Conservation (phyloP, 2,113 vertebrate species). For the Polyodon spathula region DNA sequence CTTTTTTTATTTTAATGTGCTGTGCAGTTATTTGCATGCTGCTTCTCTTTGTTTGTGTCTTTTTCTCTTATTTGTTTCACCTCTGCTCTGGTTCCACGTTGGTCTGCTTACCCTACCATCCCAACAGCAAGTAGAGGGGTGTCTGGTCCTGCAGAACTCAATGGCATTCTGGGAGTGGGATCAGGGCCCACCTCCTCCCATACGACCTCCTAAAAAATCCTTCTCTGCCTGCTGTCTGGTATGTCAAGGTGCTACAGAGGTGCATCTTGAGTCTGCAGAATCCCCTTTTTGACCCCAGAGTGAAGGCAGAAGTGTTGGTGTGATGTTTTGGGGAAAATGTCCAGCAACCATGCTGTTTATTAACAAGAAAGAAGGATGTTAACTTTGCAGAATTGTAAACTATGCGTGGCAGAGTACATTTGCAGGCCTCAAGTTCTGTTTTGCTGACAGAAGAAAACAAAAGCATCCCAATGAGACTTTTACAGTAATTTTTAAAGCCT, state of each 20-base stretch:
- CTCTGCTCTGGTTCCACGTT: slow-evolving; percentile 40
- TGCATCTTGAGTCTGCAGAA: slow-evolving; percentile 11
- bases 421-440: no score
- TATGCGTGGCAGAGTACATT: no score
- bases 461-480: no score
- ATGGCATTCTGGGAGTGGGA: slow-evolving; percentile 93
- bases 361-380: no score
- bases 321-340: no score
- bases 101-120: slow-evolving; percentile 20
- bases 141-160: slow-evolving; percentile 76
- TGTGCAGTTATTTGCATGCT: slow-evolving; percentile 60
- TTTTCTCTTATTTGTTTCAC: slow-evolving; percentile 34
- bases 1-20: slow-evolving; percentile 21
- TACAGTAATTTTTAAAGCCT: no score
- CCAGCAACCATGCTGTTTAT: no score
- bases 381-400: no score
- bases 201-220: slow-evolving; percentile 87
- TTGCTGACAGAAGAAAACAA: no score
- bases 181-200: slow-evolving; percentile 67
- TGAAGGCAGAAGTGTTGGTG: no score
- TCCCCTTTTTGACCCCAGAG: not conserved
- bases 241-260: slow-evolving; percentile 58
- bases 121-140: slow-evolving; percentile 66
- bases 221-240: slow-evolving; percentile 89
- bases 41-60: slow-evolving; percentile 42